Conservation (phyloP, 2,113 vertebrate species). For the Nothocercus julius region DNA sequence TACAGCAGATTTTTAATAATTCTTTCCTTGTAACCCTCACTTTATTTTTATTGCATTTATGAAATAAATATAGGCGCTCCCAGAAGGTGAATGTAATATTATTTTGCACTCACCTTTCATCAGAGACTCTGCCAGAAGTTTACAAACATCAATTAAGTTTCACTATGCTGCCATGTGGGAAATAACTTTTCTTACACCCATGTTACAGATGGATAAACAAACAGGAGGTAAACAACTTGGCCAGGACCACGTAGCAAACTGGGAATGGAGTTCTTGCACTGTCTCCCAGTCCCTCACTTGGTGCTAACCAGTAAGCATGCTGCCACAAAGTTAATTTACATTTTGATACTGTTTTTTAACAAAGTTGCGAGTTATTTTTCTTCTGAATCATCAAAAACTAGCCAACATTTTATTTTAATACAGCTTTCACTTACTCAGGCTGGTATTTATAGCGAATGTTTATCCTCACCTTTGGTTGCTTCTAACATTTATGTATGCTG, state of each 20-base stretch:
- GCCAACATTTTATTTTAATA: not conserved
- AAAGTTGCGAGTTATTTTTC: not conserved
- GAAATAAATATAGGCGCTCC: slow-evolving; percentile 33
- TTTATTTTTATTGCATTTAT: slow-evolving; percentile 57
- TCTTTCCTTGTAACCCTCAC: slow-evolving; percentile 24
- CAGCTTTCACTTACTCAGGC: not conserved
- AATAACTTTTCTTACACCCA: slow-evolving; percentile 58
- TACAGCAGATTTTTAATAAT: slow-evolving; percentile 50
- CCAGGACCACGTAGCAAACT: not conserved
- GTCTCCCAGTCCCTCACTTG: not conserved
- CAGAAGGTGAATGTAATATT: slow-evolving; percentile 46
- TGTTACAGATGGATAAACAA: slow-evolving; percentile 48
- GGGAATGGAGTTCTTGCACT: not conserved
- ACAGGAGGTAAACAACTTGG: slow-evolving; percentile 15
- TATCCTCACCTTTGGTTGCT: not conserved
- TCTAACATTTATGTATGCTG: not conserved
- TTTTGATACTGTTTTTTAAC: not conserved
- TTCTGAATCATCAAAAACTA: not conserved
- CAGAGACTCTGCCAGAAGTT: slow-evolving; percentile 32
- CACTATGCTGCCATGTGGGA: slow-evolving; percentile 33
- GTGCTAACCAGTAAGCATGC: not conserved
- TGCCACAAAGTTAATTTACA: not conserved
- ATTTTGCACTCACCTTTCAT: slow-evolving; percentile 49
- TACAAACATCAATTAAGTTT: slow-evolving; percentile 58
- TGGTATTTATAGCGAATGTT: not conserved